Base-by-base conservation (phyloP, 2,888 invertebrate genomes). In the Crossocerus cetratus region DNA sequence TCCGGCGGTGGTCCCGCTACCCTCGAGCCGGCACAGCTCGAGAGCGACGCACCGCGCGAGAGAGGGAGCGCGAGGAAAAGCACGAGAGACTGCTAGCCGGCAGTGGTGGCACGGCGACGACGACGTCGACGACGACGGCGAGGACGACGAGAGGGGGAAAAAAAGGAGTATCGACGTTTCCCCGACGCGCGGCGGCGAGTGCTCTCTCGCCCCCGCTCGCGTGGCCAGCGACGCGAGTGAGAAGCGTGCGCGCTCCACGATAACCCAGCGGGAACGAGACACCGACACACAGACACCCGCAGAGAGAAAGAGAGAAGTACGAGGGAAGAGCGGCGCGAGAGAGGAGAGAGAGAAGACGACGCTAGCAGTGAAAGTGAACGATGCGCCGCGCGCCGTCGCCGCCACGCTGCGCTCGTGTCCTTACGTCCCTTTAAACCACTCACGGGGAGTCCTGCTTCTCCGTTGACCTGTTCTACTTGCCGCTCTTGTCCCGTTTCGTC, bases 301-400 rank as follows among this genome's bases (percentile, higher is more conserved):
- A 32, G 32, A 32, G 32, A 32, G 32, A 32, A 11, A 32, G 0
- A 32, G 32, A 32, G 32, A 8, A n/a, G n/a, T n/a, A n/a, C n/a
- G n/a, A n/a, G n/a, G n/a, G n/a, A n/a, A n/a, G n/a, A n/a, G n/a
- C n/a, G n/a, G n/a, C n/a, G n/a, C n/a, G 59, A 59, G 64, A 8
- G 32, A 54, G 49, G 69, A 54, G 58, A 64, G 66, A 53, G 72
- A 65, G 69, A 57, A 64, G 64, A n/a, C 67, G 69, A 65, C 64
- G 73, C 66, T 62, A 61, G 77, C 66, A 84, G 84, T 85, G 85
- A 84, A 84, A 85, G 85, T 85, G 85, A 84, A 81, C 76, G 75
- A 81, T 80, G 80, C 76, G 64, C 63, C 75, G 72, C 18, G 75
- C 71, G 55, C 69, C 64, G 71, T 16, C 45, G 16, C 49, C 49